Evolutionary conservation across 2,113 vertebrate species (phyloP).

Genomic region (Corvus moneduloides): DNA sequence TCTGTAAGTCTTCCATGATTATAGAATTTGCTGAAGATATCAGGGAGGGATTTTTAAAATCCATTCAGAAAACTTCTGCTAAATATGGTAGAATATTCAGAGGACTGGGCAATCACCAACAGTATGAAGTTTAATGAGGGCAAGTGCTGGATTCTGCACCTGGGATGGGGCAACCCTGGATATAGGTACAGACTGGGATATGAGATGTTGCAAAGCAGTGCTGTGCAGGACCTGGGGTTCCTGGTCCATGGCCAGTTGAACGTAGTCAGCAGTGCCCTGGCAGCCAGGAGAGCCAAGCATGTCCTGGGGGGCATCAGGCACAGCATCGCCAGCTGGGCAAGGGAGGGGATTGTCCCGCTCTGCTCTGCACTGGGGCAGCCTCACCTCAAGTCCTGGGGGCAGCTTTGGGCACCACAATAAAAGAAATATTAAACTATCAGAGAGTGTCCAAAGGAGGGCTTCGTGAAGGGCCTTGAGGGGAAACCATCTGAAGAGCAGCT

Average conservation of each 20-base stretch:
- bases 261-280: neutral
- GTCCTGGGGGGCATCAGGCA: neutral
- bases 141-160: neutral
- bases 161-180: neutral
- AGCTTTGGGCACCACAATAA: neutral
- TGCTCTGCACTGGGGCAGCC: neutral
- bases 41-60: neutral
- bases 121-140: neutral
- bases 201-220: neutral
- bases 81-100: neutral
- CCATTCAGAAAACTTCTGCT: neutral
- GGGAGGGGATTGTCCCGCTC: neutral
- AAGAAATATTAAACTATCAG: neutral
- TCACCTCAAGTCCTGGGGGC: no score
- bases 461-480: neutral
- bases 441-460: neutral
- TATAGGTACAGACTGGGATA: neutral
- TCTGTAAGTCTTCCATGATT: neutral
- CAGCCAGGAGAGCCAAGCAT: neutral
- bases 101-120: neutral
- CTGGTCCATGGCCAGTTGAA: neutral
- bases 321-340: neutral
- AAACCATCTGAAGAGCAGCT: rapidly evolving
- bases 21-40: neutral
- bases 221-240: no score